These are phyloP conservation scores for Neostethus bicornis DNA, from an alignment of 2,797 vertebrate genomes.

Conservation along the genomic window DNA sequence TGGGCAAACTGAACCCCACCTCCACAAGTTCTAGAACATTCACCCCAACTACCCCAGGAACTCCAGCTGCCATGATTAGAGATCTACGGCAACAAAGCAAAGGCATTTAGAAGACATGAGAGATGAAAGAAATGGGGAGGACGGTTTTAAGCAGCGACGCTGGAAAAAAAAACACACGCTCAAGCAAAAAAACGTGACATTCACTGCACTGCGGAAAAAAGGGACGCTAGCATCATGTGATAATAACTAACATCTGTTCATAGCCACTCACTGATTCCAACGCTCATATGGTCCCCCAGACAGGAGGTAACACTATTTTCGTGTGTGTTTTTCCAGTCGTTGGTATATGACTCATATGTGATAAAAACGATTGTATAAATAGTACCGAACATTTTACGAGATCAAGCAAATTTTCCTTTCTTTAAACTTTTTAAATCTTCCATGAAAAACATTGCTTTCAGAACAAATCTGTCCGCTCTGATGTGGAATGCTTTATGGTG, in stretches of 20 bases:
- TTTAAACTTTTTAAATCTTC: constrained; percentile 5
- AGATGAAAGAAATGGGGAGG: constrained; percentile 25
- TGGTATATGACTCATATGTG: constrained; percentile 12
- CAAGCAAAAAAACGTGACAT: constrained; percentile 18
- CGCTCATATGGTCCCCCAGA: constrained; percentile 36
- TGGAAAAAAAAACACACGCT: constrained; percentile 25
- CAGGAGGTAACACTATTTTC: constrained; percentile 21
- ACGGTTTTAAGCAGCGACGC: constrained; percentile 38
- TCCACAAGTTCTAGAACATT: constrained; percentile 91
- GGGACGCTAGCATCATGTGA: constrained; percentile 21
- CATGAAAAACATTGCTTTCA: constrained; percentile 20
- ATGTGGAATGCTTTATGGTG: too few relatives aligned
- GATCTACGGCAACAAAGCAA: constrained; percentile 77
- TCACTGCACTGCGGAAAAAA: constrained; percentile 15
- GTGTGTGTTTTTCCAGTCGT: constrained; percentile 25
- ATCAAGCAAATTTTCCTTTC: constrained; percentile 13
- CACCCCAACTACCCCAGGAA: constrained; percentile 95
- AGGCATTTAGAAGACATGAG: neutral
- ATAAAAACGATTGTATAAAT: constrained; percentile 27
- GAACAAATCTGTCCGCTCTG: too few relatives aligned
- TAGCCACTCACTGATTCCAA: constrained; percentile 16
- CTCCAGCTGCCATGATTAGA: constrained; percentile 98
- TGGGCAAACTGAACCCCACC: constrained; percentile 96
- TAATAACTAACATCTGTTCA: constrained; percentile 17
- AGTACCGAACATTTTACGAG: constrained; percentile 30